Percentiles rank a stretch among this genome's conserved stretches.
Conservation (phyloP, 2,888 invertebrate species). For the Epinotia ramella region DNA sequence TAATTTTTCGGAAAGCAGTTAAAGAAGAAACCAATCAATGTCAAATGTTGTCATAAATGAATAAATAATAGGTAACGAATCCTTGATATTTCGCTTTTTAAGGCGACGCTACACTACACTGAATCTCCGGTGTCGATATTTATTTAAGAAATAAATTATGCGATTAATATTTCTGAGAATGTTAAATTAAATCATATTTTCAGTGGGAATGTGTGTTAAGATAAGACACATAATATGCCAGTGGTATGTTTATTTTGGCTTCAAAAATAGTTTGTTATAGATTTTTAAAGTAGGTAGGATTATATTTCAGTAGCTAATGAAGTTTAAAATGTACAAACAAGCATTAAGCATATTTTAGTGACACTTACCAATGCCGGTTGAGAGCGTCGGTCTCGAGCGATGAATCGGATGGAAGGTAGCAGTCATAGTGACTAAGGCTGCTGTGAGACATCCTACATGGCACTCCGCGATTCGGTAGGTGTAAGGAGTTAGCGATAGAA, state of each 20-base stretch:
- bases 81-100: neutral
- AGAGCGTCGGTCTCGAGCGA: slow-evolving; percentile 82
- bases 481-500: slow-evolving; percentile 64
- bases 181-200: neutral
- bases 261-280: neutral
- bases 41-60: neutral
- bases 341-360: slow-evolving; percentile 23
- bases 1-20: too few relatives aligned
- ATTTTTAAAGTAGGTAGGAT: neutral
- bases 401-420: slow-evolving; percentile 81
- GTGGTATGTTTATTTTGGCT: neutral
- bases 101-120: neutral
- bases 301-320: neutral
- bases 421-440: slow-evolving; percentile 82
- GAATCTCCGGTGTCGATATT: neutral
- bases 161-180: too few relatives aligned
- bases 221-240: neutral
- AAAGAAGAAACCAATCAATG: too few relatives aligned
- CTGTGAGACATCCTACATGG: slow-evolving; percentile 85
- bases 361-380: slow-evolving; percentile 81
- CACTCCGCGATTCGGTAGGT: slow-evolving; percentile 75
- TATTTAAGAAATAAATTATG: too few relatives aligned
- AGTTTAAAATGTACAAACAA: neutral
- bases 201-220: neutral
- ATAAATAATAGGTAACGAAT: neutral